Evolutionary conservation across 2,797 vertebrate genomes (phyloP), one percentile per base, ranked within the genome.

Genomic region (Peromyscus nudipes): DNA sequence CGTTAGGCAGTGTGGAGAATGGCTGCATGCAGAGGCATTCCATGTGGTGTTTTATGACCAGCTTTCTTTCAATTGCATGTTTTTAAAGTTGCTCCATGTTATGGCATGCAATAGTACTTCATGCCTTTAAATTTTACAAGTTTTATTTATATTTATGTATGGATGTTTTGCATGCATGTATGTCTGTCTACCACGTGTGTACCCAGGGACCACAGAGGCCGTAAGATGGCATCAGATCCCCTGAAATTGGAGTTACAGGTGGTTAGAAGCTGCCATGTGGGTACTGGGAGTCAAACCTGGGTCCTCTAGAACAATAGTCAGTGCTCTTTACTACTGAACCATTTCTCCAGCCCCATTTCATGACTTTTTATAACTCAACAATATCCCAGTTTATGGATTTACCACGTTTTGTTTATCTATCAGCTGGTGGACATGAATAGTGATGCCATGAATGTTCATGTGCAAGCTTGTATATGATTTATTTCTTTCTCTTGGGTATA

Each of bases 401-500:
- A 75, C 21, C 10, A 57, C 40, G 16, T 29, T 91, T 83, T 84
- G 73, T 91, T 82, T 89, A 73, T 75, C 27, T 65, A 14, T 75
- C 64, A 83, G 29, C 40, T 81, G 23, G 29, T 55, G 4, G 6
- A 73, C 29, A 29, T 84, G 19, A 95, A 83, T 73, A 92, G 73
- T 29, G 6, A 46, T 87, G 6, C 43, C 43, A 76, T 37, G 46
- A 86, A 71, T 13, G 34, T n/a, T 65, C 23, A 34, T 19, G 60
- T 12, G 49, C 52, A 81, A 69, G 29, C 19, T 90, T 94, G 75
- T 87, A 11, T 84, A 37, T 79, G 25, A 75, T 62, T 65, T 71
- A 52, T 80, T 96, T 52, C 29, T 84, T 77, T 97, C 71, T 91
- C 79, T 91, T 81, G 29, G 46, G 23, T 37, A 55, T 75, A 49